Evolutionary conservation across 2,113 vertebrate species (phyloP), one percentile per base, ranked within the genome.

Genomic region (Campylomormyrus numenius): DNA sequence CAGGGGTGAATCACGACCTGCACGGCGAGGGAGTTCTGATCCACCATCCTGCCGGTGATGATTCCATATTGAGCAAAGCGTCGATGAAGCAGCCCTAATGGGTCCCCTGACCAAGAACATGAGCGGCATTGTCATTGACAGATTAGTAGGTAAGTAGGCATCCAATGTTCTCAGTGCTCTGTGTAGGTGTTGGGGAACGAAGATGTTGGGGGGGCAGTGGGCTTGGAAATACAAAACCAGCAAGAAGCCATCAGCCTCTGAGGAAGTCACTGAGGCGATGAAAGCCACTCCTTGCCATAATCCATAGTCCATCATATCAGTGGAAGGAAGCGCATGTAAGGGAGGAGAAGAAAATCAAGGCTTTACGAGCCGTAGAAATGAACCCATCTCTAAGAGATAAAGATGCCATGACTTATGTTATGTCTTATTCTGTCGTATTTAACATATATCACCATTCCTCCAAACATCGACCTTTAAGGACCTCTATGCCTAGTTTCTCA

Each of bases 321-420:
- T 88, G 83, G 39, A 87, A 90, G 66, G 52, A 5, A 89, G 88
- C 74, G 92, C 45, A 87, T 91, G 89, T 50, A 85, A 85, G 90
- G 85, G 19, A 11, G 31, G 66, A 45, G n/a, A 66, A 88, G 31
- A 46, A 13, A 56, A 21, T 4, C 10, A 46, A 85, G n/a, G 48
- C 13, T 87, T 87, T 56, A 56, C 27, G n/a, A 35, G 31, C 24
- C 39, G 42, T 6, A 7, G 13, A 50, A 87, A 87, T 46, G 27
- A 19, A 31, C 49, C 31, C n/a, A 87, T 52, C 27, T 52, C 48
- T 50, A n/a, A 21, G 74, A 91, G 91, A 90, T 49, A 48, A 45
- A 87, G 58, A 70, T 31, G 62, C 9, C 8, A 13, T 70, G n/a
- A 56, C 53, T 53, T 66, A 5, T 66, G 9, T 66, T 31, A 66